Evolutionary conservation across 2,113 vertebrate genomes (phyloP), one percentile per base, ranked within the genome.

Genomic region (Turnix velox): DNA sequence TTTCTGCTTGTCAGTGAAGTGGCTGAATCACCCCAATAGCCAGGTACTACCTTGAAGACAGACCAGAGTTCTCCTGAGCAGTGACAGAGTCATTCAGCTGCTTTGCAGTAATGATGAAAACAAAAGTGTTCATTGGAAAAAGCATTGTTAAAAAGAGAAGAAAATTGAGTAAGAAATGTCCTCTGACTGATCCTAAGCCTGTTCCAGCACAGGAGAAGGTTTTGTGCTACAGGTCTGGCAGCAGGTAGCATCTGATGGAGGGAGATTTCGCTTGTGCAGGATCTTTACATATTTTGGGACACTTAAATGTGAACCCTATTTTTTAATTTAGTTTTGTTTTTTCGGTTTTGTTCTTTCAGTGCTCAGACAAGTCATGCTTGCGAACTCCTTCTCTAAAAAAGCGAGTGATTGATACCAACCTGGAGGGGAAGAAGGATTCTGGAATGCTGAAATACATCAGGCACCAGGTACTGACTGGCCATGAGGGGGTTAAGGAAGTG

Each of bases 371-470:
- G 92, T 99, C 99, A 2, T 99, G 99, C 90, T 97, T 99, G 67
- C 98, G 99, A 95, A 99, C 99, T 3, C 99, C 99, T 5, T 99
- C 99, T 52, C 98, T 99, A 88, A 99, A 99, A 96, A 99, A 99
- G 92, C 97, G 98, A 66, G 98, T 99, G 84, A 98, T 97, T 0
- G 98, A 99, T 94, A 96, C 96, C 92, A 99, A 97, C 93, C 94
- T 98, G 20, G 99, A 99, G 94, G 99, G 99, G 39, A 99, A 99
- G 95, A 99, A 99, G 92, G 99, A 99, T 85, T 99, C 99, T 1
- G 99, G 98, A 58, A 99, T 99, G 99, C 96, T 99, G 42, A 99
- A 99, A 88, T 99, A 99, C 95, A 99, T 99, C 94, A 98, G 99
- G 86, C 99, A 99, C 91, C 99, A 99, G 99, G 99, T 99, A 97